Percentiles rank a stretch among this genome's conserved stretches.
These are phyloP conservation scores for Leucozona laternaria DNA, from an alignment of 2,888 invertebrate species.

Conservation along the genomic window DNA sequence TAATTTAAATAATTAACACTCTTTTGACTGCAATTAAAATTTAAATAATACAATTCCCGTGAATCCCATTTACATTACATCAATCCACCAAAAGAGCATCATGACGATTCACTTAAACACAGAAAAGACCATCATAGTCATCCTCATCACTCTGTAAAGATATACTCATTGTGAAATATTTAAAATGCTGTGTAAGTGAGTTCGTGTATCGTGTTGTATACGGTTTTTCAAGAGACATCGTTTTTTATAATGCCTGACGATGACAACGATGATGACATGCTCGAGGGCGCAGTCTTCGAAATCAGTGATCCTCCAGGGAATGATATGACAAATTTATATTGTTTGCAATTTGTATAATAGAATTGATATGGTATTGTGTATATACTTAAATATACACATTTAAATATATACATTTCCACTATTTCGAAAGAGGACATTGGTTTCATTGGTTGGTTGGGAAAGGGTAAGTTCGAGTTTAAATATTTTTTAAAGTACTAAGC, in stretches of 20 bases:
- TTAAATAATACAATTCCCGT: slow-evolving; percentile 18
- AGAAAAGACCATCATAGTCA: slow-evolving; percentile 32
- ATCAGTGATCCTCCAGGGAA: slow-evolving; percentile 70
- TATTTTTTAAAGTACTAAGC: background rate
- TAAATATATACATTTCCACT: background rate
- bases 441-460: background rate
- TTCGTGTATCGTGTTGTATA: background rate
- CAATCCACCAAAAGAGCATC: slow-evolving; percentile 13
- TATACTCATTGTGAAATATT: slow-evolving; percentile 22
- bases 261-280: slow-evolving; percentile 67
- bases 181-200: slow-evolving; percentile 22
- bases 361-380: slow-evolving; percentile 14
- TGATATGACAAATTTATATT: slow-evolving; percentile 74
- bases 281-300: slow-evolving; percentile 54
- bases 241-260: slow-evolving; percentile 42
- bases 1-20: slow-evolving; percentile 72
- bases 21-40: slow-evolving; percentile 12
- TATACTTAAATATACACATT: background rate
- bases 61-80: slow-evolving; percentile 11
- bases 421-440: background rate
- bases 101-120: slow-evolving; percentile 9
- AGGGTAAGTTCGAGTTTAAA: background rate
- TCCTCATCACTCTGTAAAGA: slow-evolving; percentile 27
- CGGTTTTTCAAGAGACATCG: slow-evolving; percentile 46
- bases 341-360: slow-evolving; percentile 71